These are phyloP conservation scores for Odontamblyopus lacepedii DNA, from an alignment of 2,797 vertebrate genomes.

Conservation along the genomic window DNA sequence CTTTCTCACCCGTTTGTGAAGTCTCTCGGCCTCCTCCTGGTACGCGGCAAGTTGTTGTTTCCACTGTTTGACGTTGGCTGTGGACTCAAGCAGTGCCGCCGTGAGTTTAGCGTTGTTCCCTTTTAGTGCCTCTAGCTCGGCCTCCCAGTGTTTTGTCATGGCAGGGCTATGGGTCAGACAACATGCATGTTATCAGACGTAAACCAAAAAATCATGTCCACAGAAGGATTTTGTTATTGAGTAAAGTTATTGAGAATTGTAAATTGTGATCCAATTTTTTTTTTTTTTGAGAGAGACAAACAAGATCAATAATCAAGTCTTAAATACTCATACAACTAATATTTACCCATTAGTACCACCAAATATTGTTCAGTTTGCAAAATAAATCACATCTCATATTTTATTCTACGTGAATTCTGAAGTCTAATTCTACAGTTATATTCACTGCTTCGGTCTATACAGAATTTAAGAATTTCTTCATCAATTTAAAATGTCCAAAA, in stretches of 20 bases:
- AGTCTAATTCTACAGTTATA: no score
- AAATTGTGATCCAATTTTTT: no score
- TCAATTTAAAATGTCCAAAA: not conserved
- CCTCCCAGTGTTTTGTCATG: slow-evolving; percentile 98
- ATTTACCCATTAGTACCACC: no score
- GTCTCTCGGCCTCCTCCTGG: slow-evolving; percentile 97
- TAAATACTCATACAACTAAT: not conserved
- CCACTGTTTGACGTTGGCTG: slow-evolving; percentile 99
- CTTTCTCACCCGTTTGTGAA: slow-evolving; percentile 91
- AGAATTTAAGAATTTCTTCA: no score
- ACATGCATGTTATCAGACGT: slow-evolving; percentile 3
- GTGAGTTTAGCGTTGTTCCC: slow-evolving; percentile 98
- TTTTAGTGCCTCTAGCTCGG: slow-evolving; percentile 95
- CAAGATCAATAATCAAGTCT: not conserved
- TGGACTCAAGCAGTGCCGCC: slow-evolving; percentile 95
- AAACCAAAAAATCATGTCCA: not conserved
- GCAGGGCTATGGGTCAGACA: slow-evolving; percentile 81
- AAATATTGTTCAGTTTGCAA: not conserved
- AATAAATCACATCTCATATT: no score
- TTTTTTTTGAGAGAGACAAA: no score
- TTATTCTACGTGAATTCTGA: no score
- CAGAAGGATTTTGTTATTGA: not conserved
- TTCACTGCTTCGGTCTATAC: no score
- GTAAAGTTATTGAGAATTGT: not conserved
- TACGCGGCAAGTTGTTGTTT: slow-evolving; percentile 97